Percentiles rank a stretch among this genome's conserved stretches.
Conservation (phyloP, 2,113 vertebrate genomes). For the Addax nasomaculatus region DNA sequence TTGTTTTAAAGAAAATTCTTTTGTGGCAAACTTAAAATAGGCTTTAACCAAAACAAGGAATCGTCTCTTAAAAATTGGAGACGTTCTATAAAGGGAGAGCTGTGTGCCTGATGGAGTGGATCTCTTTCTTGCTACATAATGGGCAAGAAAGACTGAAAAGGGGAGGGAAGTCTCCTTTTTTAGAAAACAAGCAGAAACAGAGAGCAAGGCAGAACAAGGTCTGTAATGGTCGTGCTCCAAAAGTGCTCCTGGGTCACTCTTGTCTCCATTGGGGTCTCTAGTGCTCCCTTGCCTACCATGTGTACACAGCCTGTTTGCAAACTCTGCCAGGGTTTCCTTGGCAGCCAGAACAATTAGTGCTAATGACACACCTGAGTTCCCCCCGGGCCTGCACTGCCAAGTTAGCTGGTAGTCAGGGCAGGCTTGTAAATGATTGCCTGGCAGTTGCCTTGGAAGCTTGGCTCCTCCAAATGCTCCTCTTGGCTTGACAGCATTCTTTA, state of each 20-base stretch:
- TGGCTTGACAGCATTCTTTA: neutral
- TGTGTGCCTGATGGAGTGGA: neutral
- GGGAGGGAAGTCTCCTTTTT: neutral
- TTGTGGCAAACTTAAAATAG: neutral
- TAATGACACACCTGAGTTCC: conserved; percentile 43
- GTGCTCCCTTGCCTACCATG: neutral
- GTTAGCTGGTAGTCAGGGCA: neutral
- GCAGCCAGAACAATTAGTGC: conserved; percentile 33
- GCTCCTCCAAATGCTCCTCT: neutral
- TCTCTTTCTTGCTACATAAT: neutral
- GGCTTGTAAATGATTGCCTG: conserved; percentile 27
- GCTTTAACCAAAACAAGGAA: neutral
- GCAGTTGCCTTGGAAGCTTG: neutral
- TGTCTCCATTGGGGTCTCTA: neutral
- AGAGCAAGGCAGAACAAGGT: neutral
- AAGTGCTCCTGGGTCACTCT: neutral
- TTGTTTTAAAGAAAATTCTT: neutral
- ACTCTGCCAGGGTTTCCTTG: conserved; percentile 52
- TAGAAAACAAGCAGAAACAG: neutral
- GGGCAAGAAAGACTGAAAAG: neutral
- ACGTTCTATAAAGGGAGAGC: neutral
- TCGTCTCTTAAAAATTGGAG: neutral
- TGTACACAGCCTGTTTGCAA: conserved; percentile 53
- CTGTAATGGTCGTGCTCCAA: neutral
- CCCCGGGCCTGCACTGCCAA: neutral